A percentile compares a stretch with the other conserved stretches of the same genome.
Conservation (phyloP, 2,797 vertebrate species). For the Okamejei kenojei region DNA sequence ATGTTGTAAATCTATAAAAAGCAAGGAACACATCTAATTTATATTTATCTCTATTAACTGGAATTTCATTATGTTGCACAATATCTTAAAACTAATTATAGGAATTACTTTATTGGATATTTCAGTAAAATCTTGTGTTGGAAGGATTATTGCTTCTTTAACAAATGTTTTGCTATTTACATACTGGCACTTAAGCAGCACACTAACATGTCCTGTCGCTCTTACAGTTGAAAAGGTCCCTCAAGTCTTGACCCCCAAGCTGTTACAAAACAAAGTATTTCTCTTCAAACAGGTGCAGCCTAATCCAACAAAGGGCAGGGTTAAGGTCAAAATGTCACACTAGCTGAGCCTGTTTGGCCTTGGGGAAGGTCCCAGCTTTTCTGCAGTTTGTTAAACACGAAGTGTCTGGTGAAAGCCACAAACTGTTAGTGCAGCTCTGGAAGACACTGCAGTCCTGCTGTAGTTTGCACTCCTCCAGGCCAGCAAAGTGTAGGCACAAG, state of each 20-base stretch:
- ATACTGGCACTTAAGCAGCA: not conserved
- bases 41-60: not conserved
- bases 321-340: not conserved
- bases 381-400: not conserved
- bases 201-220: not conserved
- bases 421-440: not conserved
- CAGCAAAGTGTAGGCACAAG: no score
- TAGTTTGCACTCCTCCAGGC: no score
- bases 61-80: no score
- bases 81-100: not conserved
- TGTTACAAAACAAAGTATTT: constrained; percentile 1
- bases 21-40: not conserved
- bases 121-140: not conserved
- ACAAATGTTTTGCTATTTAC: not conserved
- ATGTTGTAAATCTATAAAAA: no score
- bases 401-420: not conserved
- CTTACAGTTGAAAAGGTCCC: not conserved
- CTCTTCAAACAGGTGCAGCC: not conserved
- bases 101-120: not conserved
- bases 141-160: not conserved
- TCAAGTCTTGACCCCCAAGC: not conserved
- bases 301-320: not conserved
- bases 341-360: not conserved
- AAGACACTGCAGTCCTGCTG: no score
- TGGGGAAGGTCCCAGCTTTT: not conserved